A percentile compares a stretch with the other conserved stretches of the same genome.
Evolutionary conservation across 37 sponge, comb jelly and placozoan species (phyloP).

Genomic region (Eunapius fragilis): DNA sequence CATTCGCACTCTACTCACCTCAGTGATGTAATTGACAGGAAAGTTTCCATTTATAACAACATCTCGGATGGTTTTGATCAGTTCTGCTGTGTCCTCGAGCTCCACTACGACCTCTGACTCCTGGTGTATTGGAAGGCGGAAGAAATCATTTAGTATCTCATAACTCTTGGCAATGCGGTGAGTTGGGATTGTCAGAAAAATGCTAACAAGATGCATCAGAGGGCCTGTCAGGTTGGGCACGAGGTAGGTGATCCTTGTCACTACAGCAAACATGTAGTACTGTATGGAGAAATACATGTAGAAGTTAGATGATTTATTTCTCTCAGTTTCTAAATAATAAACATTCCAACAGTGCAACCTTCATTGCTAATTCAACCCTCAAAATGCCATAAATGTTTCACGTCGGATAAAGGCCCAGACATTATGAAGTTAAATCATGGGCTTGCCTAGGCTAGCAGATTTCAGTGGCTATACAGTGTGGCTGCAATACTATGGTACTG

Average conservation of each 20-base stretch:
- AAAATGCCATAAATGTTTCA: too few species aligned
- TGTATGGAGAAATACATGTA: slow-evolving; percentile 10
- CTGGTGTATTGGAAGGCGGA: slow-evolving; percentile 58
- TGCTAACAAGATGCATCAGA: slow-evolving; percentile 39
- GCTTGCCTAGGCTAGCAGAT: too few species aligned
- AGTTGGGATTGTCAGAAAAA: slow-evolving; percentile 17
- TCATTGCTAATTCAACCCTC: too few species aligned
- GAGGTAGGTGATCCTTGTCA: slow-evolving; percentile 45
- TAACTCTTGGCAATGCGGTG: slow-evolving; percentile 52
- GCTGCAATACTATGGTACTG: too few species aligned
- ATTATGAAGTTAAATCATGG: too few species aligned
- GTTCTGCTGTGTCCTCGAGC: slow-evolving; percentile 29
- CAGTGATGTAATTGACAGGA: slow-evolving; percentile 71
- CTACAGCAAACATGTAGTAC: slow-evolving; percentile 67
- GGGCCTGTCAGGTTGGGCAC: slow-evolving; percentile 28
- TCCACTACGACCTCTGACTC: slow-evolving; percentile 57
- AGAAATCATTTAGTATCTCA: slow-evolving; percentile 53
- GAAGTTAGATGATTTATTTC: too few species aligned
- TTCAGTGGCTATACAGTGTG: too few species aligned
- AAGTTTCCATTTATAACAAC: slow-evolving; percentile 13
- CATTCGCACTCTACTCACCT: too few species aligned
- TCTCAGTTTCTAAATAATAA: too few species aligned
- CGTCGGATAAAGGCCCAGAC: too few species aligned
- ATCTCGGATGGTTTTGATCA: slow-evolving; percentile 20
- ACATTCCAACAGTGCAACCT: too few species aligned